Conservation (phyloP, 2,113 vertebrate genomes). For the Microtus oregoni region DNA sequence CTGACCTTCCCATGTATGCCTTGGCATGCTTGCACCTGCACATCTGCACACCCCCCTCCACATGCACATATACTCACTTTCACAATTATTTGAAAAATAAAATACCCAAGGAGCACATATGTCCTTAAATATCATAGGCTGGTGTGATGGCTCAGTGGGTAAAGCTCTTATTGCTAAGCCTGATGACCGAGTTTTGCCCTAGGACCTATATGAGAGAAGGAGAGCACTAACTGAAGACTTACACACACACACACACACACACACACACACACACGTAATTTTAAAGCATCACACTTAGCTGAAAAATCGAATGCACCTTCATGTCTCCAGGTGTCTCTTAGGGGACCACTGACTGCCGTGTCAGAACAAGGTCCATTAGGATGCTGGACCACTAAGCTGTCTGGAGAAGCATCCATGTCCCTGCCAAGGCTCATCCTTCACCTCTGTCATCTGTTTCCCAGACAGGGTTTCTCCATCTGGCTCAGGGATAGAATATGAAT, state of each 20-base stretch:
- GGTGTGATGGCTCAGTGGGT: background rate
- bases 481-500: slow-evolving; percentile 69
- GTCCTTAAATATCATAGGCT: background rate
- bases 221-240: background rate
- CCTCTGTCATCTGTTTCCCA: slow-evolving; percentile 59
- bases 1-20: background rate
- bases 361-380: background rate
- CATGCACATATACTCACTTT: background rate
- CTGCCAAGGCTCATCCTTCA: slow-evolving; percentile 38
- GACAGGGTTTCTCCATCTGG: slow-evolving; percentile 59
- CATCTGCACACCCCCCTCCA: no score
- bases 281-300: background rate
- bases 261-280: background rate
- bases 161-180: background rate
- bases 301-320: background rate
- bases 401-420: background rate
- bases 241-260: background rate
- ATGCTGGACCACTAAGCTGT: background rate
- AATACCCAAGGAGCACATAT: background rate
- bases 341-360: background rate
- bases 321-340: background rate
- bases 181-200: background rate
- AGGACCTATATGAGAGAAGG: no score
- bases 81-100: background rate
- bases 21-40: background rate